Base-by-base conservation (phyloP, 2,888 invertebrate species). In the Parelbella ahira region DNA sequence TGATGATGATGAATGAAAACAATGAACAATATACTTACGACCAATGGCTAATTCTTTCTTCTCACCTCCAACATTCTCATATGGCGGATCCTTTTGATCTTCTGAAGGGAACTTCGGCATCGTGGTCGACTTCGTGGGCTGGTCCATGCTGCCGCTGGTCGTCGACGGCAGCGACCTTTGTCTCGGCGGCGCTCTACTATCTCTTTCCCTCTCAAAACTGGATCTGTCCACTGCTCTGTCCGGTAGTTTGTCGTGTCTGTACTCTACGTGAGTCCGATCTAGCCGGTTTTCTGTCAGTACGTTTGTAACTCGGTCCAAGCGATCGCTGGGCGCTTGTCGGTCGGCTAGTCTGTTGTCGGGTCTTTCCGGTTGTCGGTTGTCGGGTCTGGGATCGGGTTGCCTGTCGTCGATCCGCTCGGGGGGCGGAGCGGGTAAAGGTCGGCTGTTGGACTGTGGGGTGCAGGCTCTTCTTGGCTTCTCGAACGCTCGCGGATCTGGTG, bases 61-160 rank as follows among this genome's bases (percentile, higher is more conserved):
- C 44, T 82, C 84, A 1, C 72, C 70, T 0, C 68, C 68, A 0
- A 86, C 76, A 52, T 86, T 87, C 38, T 87, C 86, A 39, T 87
- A 87, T 1, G 83, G 80, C 0, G 84, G 76, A 23, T 84, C 83
- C 44, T 76, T 83, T 0, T 53, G 46, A 3, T 84, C 84, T 27
- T 83, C 82, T 0, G 82, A 80, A 0, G 89, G 88, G 36, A 90
- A 89, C 48, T 90, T 90, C 0, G 90, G 90, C 68, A 89, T 89
- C 0, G 90, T 90, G 2, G 77, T 89, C 0, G 90, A 90, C 37
- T 90, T 90, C 0, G 89, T 84, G 0, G 89, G 89, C 24, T 79
- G 66, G 18, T 84, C 82, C 0, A 74, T 51, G 32, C 68, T 68
- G 0, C 72, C 71, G 44, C 73, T 77, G 0, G 75, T 81, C 0